Conservation (phyloP, 2,113 vertebrate genomes). For the Entomyzon cyanotis region DNA sequence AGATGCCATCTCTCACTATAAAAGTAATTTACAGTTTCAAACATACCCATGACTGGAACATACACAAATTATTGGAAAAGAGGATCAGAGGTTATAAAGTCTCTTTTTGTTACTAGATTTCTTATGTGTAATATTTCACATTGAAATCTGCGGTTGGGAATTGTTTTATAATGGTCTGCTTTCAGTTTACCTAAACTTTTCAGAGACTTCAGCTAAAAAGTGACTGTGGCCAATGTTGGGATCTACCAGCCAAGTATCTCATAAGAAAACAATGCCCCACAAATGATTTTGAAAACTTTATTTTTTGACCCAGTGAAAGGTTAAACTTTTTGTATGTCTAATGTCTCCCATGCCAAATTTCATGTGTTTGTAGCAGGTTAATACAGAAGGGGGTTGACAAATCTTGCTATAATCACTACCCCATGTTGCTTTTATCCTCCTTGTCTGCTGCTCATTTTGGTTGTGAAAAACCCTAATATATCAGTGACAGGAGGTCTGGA, state of each 20-base stretch:
- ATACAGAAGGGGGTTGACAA: constrained; percentile 36
- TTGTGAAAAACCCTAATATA: constrained; percentile 66
- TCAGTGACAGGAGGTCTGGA: constrained; percentile 76
- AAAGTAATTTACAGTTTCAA: constrained; percentile 56
- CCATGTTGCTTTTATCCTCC: constrained; percentile 70
- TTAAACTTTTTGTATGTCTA: background rate
- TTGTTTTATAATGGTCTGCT: constrained; percentile 16
- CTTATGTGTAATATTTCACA: background rate
- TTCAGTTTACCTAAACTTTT: constrained; percentile 23
- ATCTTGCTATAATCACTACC: constrained; percentile 64
- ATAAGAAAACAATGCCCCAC: background rate
- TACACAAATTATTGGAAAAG: constrained; percentile 42
- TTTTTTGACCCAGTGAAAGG: background rate
- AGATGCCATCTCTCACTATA: constrained; percentile 56
- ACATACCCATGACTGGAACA: background rate
- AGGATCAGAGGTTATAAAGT: constrained; percentile 32
- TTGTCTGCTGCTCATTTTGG: constrained; percentile 72
- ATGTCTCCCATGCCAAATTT: constrained; percentile 16
- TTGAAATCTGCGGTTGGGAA: background rate
- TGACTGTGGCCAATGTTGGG: background rate
- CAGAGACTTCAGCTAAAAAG: background rate
- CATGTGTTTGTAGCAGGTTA: constrained; percentile 49
- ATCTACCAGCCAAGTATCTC: background rate
- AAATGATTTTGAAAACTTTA: background rate
- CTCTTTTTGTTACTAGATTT: constrained; percentile 20